phyloP scores from a whole-genome alignment of 2,797 vertebrate species.

The Oreonectes daqikongensis region DNA sequence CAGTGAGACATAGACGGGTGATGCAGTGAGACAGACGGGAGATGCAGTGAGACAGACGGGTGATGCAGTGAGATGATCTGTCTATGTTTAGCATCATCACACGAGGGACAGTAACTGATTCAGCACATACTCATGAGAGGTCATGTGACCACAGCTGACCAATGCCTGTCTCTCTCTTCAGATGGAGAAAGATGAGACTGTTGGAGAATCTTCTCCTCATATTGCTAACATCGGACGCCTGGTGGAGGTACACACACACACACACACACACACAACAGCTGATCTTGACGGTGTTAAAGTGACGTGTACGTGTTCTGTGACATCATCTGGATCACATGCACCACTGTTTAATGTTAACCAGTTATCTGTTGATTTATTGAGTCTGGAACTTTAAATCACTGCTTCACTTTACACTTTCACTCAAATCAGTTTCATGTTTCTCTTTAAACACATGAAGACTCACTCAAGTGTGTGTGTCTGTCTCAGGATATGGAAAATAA shows the following conservation, averaged over 20 bases:
- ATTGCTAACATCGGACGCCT: constrained; percentile 98
- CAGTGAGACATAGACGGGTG: too few species aligned
- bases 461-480: too few species aligned
- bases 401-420: too few species aligned
- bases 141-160: neutral
- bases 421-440: too few species aligned
- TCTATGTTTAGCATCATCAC: neutral
- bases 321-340: too few species aligned
- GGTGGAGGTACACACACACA: constrained; percentile 83
- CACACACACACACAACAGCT: neutral
- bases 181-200: constrained; percentile 98
- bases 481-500: constrained; percentile 98
- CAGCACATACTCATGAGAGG: neutral
- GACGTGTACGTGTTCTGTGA: too few species aligned
- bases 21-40: neutral
- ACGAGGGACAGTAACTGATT: neutral
- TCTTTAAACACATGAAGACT: too few species aligned
- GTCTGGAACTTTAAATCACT: too few species aligned
- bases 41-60: neutral
- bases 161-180: constrained; percentile 60
- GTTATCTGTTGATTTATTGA: too few species aligned
- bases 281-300: too few species aligned
- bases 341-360: too few species aligned
- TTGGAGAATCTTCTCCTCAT: constrained; percentile 95
- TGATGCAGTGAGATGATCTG: neutral